Base-by-base conservation (phyloP, 2,888 invertebrate species). In the Drosophila nr. perissopoda region DNA sequence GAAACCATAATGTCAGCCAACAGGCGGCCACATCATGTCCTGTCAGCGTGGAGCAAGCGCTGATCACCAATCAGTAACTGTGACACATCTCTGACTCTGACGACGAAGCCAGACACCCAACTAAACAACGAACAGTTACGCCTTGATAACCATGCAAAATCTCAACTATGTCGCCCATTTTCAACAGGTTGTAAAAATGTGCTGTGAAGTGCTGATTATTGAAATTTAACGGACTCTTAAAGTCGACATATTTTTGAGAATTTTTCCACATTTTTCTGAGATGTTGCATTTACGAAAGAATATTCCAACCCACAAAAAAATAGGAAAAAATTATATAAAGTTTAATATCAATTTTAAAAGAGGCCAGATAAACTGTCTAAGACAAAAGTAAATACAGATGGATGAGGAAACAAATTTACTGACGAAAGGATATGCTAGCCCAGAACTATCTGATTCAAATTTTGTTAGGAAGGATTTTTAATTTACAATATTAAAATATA, bases 1-100 rank as follows among this genome's bases (percentile, higher is more conserved):
- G 88, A 89, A 86, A 82, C 84, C 85, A 86, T 84, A 81, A 89
- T 89, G 88, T 82, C 76, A 78, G 48, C 74, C 88, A 82, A 88
- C 83, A 79, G 80, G 89, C 76, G 78, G 78, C 69, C 85, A 68
- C 49, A 68, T 56, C 65, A 59, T 46, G 74, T 48, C 72, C 68
- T 65, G 63, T 18, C 77, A 73, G 62, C 73, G 54, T 67, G 71
- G 67, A 68, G 66, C 74, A 57, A 71, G 53, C 27, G 64, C 62
- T 81, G 72, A 82, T 84, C 73, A 81, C 79, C 78, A 65, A 87
- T 84, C 79, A 87, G 76, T 79, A 63, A 77, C 79, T 69, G 63
- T 71, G 70, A 81, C 81, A 74, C 68, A 70, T 70, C 54, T 68
- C 56, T 16, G 27, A 58, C 33, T n/a, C 21, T 2, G 33, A 25